Evolutionary conservation across 2,113 vertebrate genomes (phyloP).

Genomic region (Oostethus manadensis): DNA sequence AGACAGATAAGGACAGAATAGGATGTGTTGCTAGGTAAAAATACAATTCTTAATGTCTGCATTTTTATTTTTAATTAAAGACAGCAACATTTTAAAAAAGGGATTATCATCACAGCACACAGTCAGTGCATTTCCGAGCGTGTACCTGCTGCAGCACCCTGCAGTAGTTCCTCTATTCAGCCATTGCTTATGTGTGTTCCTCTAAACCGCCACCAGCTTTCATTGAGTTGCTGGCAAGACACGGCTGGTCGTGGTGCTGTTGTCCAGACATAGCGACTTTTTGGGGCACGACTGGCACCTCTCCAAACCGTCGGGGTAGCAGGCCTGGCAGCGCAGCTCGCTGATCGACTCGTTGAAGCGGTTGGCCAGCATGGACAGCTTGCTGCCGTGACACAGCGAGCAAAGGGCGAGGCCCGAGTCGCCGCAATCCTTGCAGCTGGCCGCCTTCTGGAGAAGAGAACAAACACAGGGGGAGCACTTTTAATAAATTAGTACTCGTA

Average conservation of each 20-base stretch:
- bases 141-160: conserved; percentile 5
- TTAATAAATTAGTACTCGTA: background rate
- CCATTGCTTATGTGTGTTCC: conserved; percentile 35
- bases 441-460: conserved; percentile 64
- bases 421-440: conserved; percentile 79
- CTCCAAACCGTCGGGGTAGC: conserved; percentile 84
- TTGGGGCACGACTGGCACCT: conserved; percentile 79
- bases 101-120: conserved; percentile 54
- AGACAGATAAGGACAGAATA: conserved; percentile 12
- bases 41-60: conserved; percentile 37
- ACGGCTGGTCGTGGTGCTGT: conserved; percentile 14
- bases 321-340: conserved; percentile 87
- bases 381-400: conserved; percentile 95
- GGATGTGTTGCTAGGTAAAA: conserved; percentile 11
- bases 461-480: conserved; percentile 14
- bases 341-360: conserved; percentile 92
- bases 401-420: conserved; percentile 87
- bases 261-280: conserved; percentile 53
- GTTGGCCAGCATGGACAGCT: conserved; percentile 95
- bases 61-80: conserved; percentile 47
- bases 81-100: conserved; percentile 33
- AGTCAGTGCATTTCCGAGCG: conserved; percentile 43
- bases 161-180: conserved; percentile 27
- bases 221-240: conserved; percentile 27
- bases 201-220: conserved; percentile 7